phyloP scores from a whole-genome alignment of 2,888 invertebrate species.

The Ceramica pisi region DNA sequence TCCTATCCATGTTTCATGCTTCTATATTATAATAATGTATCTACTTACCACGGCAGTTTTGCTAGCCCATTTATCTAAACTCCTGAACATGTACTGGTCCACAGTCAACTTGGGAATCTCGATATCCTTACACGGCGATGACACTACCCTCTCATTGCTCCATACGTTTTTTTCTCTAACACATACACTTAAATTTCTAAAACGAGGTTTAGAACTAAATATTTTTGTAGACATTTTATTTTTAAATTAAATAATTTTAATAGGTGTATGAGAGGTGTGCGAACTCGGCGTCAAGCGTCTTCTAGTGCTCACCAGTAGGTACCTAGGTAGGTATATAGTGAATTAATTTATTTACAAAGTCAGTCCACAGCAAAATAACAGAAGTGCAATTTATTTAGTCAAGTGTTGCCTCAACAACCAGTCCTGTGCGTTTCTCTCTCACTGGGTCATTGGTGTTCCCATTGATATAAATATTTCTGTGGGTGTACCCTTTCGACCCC shows the following conservation, averaged over 20 bases:
- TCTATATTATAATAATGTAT: no score
- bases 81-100: constrained; percentile 90
- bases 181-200: constrained; percentile 41
- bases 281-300: neutral
- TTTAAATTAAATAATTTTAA: neutral
- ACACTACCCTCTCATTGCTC: constrained; percentile 71
- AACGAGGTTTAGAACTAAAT: constrained; percentile 48
- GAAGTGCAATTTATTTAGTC: no score
- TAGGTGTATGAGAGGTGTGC: neutral
- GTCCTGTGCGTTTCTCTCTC: no score
- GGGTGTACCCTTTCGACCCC: no score
- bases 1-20: no score
- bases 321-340: no score
- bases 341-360: constrained; percentile 10
- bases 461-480: no score
- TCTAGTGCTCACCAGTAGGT: neutral
- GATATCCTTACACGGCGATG: constrained; percentile 87
- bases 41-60: constrained; percentile 88
- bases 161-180: constrained; percentile 71
- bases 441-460: no score
- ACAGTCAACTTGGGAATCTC: constrained; percentile 87
- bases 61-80: constrained; percentile 91
- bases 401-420: no score
- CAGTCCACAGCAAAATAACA: neutral
- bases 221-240: constrained; percentile 51